phyloP scores from a whole-genome alignment of 1,140 invertebrate genomes.

The Luehdorfia chinensis region DNA sequence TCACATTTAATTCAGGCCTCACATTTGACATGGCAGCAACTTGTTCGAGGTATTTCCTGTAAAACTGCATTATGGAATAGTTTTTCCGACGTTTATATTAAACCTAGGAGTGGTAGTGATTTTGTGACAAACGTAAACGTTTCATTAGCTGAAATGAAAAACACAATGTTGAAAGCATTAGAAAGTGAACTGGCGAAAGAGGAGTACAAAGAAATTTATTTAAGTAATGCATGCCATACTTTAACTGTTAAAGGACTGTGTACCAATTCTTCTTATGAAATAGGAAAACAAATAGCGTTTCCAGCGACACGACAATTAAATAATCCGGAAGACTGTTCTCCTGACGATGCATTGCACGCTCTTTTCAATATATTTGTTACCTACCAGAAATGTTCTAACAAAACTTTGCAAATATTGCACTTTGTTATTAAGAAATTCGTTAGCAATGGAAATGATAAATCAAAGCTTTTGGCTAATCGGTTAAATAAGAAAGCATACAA shows the following conservation, averaged over 20 bases:
- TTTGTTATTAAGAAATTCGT: constrained; percentile 27
- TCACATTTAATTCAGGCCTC: constrained; percentile 81
- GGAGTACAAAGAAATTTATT: constrained; percentile 22
- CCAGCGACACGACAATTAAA: constrained; percentile 27
- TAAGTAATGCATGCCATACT: constrained; percentile 35
- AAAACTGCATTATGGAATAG: constrained; percentile 76
- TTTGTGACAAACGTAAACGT: constrained; percentile 61
- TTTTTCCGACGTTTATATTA: constrained; percentile 84
- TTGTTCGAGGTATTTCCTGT: constrained; percentile 78
- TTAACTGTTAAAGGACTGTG: constrained; percentile 53
- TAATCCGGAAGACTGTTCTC: constrained; percentile 10
- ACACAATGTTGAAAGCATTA: constrained; percentile 61
- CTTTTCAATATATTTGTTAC: constrained; percentile 36
- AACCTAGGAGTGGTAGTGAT: constrained; percentile 76
- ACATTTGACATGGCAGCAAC: constrained; percentile 81
- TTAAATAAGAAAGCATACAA: constrained; percentile 33
- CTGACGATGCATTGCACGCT: constrained; percentile 18
- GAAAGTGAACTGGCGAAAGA: constrained; percentile 40
- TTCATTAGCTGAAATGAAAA: constrained; percentile 68
- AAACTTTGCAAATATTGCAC: constrained; percentile 25
- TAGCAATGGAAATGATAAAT: constrained; percentile 18
- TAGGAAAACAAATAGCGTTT: constrained; percentile 48
- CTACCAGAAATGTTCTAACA: constrained; percentile 42
- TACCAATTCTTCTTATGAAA: constrained; percentile 39
- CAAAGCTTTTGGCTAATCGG: constrained; percentile 16